A percentile compares a stretch with the other conserved stretches of the same genome.
These are phyloP conservation scores for Pseudolycoriella hygida DNA, from an alignment of 2,888 invertebrate species.

Conservation along the genomic window DNA sequence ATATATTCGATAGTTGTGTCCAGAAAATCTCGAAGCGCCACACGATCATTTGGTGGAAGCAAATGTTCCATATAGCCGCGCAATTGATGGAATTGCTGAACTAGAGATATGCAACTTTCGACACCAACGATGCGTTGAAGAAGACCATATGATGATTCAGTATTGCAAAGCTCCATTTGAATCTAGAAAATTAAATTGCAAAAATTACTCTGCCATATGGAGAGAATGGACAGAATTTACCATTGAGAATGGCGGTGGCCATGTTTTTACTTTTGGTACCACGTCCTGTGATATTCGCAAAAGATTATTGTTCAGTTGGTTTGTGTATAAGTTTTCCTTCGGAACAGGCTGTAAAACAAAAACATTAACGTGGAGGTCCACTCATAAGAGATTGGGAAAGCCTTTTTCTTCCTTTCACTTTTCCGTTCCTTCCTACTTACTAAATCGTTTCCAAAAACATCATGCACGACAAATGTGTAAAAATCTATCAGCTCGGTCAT, in stretches of 20 bases:
- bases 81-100: conserved; percentile 70
- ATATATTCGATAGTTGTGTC: conserved; percentile 56
- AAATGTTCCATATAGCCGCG: conserved; percentile 73
- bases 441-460: conserved; percentile 66
- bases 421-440: conserved; percentile 25
- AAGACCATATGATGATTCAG: conserved; percentile 64
- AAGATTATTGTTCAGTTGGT: conserved; percentile 53
- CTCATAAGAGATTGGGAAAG: too few relatives aligned
- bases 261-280: conserved; percentile 27
- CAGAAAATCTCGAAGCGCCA: conserved; percentile 51
- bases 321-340: conserved; percentile 38
- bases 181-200: conserved; percentile 19
- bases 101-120: conserved; percentile 81
- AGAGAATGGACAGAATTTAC: conserved; percentile 3
- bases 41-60: conserved; percentile 50
- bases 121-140: conserved; percentile 78
- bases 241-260: conserved; percentile 19
- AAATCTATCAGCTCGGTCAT: conserved; percentile 89
- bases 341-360: conserved; percentile 16
- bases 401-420: too few relatives aligned
- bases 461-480: conserved; percentile 76
- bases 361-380: neutral
- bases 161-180: conserved; percentile 44
- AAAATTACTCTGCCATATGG: conserved; percentile 13
- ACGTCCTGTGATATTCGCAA: conserved; percentile 63